phyloP scores from a whole-genome alignment of 2,113 vertebrate species.

The Ifrita kowaldi region DNA sequence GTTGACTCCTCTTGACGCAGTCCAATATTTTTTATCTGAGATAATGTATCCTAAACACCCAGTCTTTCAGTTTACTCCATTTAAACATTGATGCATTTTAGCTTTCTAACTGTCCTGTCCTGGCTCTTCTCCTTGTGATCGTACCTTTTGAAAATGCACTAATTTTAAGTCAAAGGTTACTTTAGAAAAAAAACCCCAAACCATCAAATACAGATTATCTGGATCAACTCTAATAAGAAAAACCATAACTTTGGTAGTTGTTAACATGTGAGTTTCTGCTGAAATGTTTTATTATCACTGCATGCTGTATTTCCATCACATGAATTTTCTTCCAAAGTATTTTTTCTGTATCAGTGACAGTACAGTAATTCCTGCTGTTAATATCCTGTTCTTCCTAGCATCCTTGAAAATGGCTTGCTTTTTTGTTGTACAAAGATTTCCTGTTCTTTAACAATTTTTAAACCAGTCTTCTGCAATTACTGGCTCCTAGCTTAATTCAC shows the following conservation, averaged over 20 bases:
- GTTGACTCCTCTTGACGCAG: not conserved
- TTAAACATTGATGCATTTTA: not conserved
- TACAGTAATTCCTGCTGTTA: not conserved
- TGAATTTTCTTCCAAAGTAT: not conserved
- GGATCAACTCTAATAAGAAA: not conserved
- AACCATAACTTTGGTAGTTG: fast-evolving
- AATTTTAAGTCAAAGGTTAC: not conserved
- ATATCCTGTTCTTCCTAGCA: not conserved
- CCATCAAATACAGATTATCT: not conserved
- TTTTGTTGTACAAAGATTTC: not conserved
- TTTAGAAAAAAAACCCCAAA: not conserved
- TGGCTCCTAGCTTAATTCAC: not conserved
- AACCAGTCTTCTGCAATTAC: not conserved
- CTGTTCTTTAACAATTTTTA: not conserved
- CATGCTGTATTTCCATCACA: not conserved
- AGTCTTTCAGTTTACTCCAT: not conserved
- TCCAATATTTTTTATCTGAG: not conserved
- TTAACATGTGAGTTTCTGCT: not conserved
- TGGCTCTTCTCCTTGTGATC: not conserved
- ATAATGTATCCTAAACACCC: not conserved
- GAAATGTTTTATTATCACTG: not conserved
- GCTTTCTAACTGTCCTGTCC: not conserved
- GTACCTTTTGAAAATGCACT: not conserved
- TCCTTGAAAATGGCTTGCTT: not conserved
- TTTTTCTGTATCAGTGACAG: not conserved